Evolutionary conservation across 2,113 vertebrate species (phyloP).

Genomic region (Cebidichthys violaceus): DNA sequence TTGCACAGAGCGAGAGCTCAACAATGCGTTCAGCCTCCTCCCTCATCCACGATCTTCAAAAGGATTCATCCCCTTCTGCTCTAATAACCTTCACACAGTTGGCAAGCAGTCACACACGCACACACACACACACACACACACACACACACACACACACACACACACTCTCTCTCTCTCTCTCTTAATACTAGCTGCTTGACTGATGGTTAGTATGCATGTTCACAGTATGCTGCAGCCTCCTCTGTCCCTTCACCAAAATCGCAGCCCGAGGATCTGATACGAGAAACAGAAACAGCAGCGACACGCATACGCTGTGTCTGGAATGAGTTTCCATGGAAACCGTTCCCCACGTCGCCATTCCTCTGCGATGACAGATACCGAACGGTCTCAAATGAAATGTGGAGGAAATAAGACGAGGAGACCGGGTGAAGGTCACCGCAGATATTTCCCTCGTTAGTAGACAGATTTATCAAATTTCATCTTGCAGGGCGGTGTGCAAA

Average conservation of each 20-base stretch:
- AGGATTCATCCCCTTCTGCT: slow-evolving; percentile 49
- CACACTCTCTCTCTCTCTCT: neutral
- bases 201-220: slow-evolving; percentile 65
- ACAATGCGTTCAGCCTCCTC: slow-evolving; percentile 7
- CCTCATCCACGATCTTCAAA: slow-evolving; percentile 31
- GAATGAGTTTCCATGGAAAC: slow-evolving; percentile 80
- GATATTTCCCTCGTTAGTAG: slow-evolving; percentile 2
- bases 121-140: neutral
- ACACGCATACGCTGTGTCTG: slow-evolving; percentile 56
- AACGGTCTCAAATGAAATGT: slow-evolving; percentile 6
- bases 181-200: slow-evolving; percentile 20
- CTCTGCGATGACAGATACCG: slow-evolving; percentile 52
- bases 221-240: slow-evolving; percentile 64
- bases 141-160: slow-evolving; percentile 8
- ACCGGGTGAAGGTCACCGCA: slow-evolving; percentile 54
- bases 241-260: slow-evolving; percentile 38
- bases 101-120: neutral
- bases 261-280: slow-evolving; percentile 53
- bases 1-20: neutral
- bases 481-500: neutral
- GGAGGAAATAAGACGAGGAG: slow-evolving; percentile 17
- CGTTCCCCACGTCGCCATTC: slow-evolving; percentile 54
- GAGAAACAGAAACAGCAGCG: slow-evolving; percentile 25
- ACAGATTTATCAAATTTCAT: neutral
- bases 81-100: slow-evolving; percentile 51